Evolutionary conservation across 1,140 invertebrate genomes (phyloP), one percentile per base, ranked within the genome.

Genomic region (Drosophila ohnishii): DNA sequence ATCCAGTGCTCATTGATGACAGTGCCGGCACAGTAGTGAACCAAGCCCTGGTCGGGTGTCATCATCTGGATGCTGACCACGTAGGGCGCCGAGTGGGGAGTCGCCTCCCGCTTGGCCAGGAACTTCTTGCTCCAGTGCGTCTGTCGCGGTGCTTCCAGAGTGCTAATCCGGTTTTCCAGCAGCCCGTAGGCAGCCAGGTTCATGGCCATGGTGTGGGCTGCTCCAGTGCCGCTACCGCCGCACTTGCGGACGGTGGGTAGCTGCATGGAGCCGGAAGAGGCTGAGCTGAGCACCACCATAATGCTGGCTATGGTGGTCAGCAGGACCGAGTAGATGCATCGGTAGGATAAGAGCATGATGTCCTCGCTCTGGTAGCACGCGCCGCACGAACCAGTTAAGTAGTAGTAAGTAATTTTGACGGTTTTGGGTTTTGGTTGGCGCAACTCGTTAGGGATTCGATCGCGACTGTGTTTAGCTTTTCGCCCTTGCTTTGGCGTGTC

Each of bases 1-100:
- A 92, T 90, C 90, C 90, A 91, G 55, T 91, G 62, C 45, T 91
- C 88, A 63, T 90, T 89, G 55, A 92, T 90, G 2, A 91, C 72
- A 19, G 91, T 88, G 25, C 91, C 91, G 16, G 88, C 90, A 71
- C 91, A 92, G 45, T 90, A 90, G 60, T 92, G 90, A 1, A 90
- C 81, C 56, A 90, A 63, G 0, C 86, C 86, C 9, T 84, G 76
- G 30, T 90, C 84, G 4, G 81, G 76, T 19, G 84, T 91, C 75
- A 75, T 82, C 59, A 82, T 76, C 62, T 92, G 91, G 37, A 92
- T 85, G 50, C 89, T 90, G 55, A 92, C 91, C 37, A 91, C 90
- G 35, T 86, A 92, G 10, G 91, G 91, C n/a, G 91, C 91, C 30
- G 86, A 82, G 22, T 92, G 89, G 13, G 83, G 78, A 51, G 61